Evolutionary conservation across 2,113 vertebrate genomes (phyloP), one percentile per base, ranked within the genome.

Genomic region (Pollachius pollachius): DNA sequence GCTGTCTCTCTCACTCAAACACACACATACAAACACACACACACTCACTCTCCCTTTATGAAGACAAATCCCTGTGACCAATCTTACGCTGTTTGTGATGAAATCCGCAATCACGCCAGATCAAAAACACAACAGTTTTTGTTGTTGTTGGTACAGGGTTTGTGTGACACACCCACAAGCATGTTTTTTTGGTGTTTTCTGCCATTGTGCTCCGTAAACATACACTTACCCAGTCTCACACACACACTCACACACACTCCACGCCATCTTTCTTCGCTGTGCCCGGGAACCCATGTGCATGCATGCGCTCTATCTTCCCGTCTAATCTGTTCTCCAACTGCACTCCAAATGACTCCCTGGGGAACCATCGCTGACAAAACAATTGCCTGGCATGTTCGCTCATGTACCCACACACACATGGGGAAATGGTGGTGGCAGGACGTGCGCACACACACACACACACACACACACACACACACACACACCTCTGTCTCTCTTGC

Each of bases 171-270:
- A 72, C 72, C 25, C 78, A 72, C 81, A 84, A 79, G 75, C 76
- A 19, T 74, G 79, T 76, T 56, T 71, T 58, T 69, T 72, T 58
- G 81, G 76, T 84, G 86, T 86, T 84, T 78, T 80, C 84, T 86
- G 87, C 87, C 89, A 34, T 87, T 87, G 77, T 73, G 80, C 81
- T 87, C 81, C 77, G 78, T 66, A 84, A 88, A 84, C 89, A 88
- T 81, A 80, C 86, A 90, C 87, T 88, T 87, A 81, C 67, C 48
- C 74, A 59, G 73, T 21, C 73, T 27, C 72, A 82, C 83, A 85
- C 72, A 85, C 81, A 82, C 59, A 79, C 77, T 75, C 82, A 75
- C 65, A 21, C 80, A 81, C 81, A 86, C 41, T 89, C 86, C 86
- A 86, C 89, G 30, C 30, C 30, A 4, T 34, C 30, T 34, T 34